phyloP scores from a whole-genome alignment of 2,888 invertebrate species.

The Rosalia funebris region DNA sequence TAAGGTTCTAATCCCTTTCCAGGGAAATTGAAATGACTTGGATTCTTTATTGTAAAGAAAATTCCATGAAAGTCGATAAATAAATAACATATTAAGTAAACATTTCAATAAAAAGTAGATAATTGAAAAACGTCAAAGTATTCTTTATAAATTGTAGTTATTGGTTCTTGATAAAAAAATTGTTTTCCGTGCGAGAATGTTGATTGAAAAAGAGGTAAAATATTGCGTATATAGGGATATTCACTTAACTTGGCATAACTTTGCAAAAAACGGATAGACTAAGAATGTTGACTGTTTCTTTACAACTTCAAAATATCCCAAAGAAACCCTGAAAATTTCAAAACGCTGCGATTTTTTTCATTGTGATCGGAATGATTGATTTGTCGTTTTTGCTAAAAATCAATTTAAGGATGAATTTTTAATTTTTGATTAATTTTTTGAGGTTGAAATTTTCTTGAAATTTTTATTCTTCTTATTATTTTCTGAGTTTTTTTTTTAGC shows the following conservation, averaged over 20 bases:
- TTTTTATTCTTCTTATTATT: not conserved
- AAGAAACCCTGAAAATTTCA: not conserved
- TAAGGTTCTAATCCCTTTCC: too few species aligned
- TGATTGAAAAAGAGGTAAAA: not conserved
- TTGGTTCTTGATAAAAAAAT: not conserved
- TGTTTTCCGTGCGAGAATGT: not conserved
- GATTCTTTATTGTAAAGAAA: too few species aligned
- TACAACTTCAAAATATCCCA: not conserved
- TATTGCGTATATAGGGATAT: not conserved
- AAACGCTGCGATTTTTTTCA: not conserved
- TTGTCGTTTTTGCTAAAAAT: too few species aligned
- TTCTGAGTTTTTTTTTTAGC: not conserved
- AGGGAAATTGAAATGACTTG: too few species aligned
- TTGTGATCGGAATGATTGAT: not conserved
- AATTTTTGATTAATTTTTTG: too few species aligned
- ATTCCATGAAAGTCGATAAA: too few species aligned
- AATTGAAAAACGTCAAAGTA: not conserved
- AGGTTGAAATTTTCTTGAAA: too few species aligned
- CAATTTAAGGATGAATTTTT: not conserved
- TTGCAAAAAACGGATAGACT: not conserved
- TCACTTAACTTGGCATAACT: not conserved
- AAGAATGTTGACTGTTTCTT: not conserved
- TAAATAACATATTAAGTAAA: too few species aligned
- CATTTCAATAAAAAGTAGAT: too few species aligned
- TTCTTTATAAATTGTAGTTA: not conserved